These are phyloP conservation scores for Pocota personata DNA, from an alignment of 2,888 invertebrate species.

Conservation along the genomic window DNA sequence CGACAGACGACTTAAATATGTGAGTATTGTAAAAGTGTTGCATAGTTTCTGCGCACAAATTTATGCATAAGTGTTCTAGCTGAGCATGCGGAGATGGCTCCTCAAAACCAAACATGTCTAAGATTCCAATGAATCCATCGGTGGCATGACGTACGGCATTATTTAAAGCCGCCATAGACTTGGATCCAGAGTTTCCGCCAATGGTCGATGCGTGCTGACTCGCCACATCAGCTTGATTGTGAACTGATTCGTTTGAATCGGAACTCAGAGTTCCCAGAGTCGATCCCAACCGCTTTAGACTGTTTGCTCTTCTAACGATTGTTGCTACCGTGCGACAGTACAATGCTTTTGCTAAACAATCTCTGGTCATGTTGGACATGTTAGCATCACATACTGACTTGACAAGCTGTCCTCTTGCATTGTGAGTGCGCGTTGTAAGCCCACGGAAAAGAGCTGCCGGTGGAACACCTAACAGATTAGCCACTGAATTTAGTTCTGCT, in stretches of 20 bases:
- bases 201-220: conserved; percentile 94
- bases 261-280: conserved; percentile 94
- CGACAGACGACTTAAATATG: conserved; percentile 96
- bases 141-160: conserved; percentile 96
- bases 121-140: conserved; percentile 96
- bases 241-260: conserved; percentile 95
- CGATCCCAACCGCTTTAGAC: conserved; percentile 91
- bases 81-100: conserved; percentile 93
- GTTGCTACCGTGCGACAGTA: conserved; percentile 97
- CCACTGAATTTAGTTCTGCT: conserved; percentile 93
- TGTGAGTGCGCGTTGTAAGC: conserved; percentile 91
- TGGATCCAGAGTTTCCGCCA: conserved; percentile 91
- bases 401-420: conserved; percentile 90
- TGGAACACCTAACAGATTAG: conserved; percentile 88
- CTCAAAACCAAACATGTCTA: conserved; percentile 99
- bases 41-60: conserved; percentile 98
- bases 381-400: conserved; percentile 93
- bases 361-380: conserved; percentile 93
- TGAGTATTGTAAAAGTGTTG: conserved; percentile 99
- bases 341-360: conserved; percentile 94
- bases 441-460: conserved; percentile 86
- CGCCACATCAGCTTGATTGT: conserved; percentile 92
- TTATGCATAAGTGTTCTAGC: conserved; percentile 96
- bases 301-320: conserved; percentile 96
- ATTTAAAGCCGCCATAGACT: conserved; percentile 95